Conservation (phyloP, 2,797 vertebrate species). For the Pempheris klunzingeri region DNA sequence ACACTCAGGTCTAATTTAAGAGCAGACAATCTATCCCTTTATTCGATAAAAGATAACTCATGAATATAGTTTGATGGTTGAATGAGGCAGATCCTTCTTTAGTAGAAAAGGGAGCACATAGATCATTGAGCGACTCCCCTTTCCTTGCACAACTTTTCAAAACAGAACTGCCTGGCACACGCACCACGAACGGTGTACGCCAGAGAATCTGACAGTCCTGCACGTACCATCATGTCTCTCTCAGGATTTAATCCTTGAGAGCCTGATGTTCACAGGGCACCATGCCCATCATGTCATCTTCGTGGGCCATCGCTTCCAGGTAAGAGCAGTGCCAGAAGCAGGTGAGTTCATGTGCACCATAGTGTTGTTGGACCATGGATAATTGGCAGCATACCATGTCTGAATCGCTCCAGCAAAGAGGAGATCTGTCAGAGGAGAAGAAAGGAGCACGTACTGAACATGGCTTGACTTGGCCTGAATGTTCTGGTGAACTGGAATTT, state of each 20-base stretch:
- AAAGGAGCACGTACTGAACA: neutral
- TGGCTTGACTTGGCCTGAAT: neutral
- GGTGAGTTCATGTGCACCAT: neutral
- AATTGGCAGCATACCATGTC: neutral
- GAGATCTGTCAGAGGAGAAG: neutral
- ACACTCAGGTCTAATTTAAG: neutral
- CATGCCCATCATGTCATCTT: conserved; percentile 1
- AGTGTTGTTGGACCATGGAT: neutral
- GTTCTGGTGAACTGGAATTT: neutral
- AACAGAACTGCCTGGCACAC: neutral
- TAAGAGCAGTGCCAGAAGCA: neutral
- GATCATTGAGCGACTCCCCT: neutral
- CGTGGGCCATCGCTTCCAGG: neutral
- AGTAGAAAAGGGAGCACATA: neutral
- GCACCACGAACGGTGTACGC: neutral
- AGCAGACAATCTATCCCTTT: neutral
- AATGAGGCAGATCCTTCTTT: neutral
- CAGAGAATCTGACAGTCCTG: neutral
- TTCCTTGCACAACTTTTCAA: neutral
- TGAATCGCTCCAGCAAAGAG: neutral
- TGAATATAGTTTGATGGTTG: neutral
- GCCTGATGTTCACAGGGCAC: neutral
- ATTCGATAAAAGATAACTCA: neutral
- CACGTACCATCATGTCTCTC: conserved; percentile 16
- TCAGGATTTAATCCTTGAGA: neutral